Conservation (phyloP, 2,113 vertebrate species). For the Halcyon malimbica region DNA sequence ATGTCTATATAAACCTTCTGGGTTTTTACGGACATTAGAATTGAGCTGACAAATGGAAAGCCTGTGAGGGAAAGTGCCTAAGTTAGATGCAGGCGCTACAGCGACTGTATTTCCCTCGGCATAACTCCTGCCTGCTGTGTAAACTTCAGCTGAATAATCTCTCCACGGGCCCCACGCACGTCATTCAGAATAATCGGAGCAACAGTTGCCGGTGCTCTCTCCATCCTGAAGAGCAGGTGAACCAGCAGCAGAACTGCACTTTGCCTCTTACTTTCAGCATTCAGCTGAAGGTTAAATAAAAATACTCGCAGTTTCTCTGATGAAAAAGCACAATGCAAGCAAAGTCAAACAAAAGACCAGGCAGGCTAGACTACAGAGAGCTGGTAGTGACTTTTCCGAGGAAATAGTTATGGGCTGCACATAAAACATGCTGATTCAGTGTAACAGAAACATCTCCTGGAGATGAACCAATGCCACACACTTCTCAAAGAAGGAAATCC, state of each 20-base stretch:
- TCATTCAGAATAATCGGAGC: not conserved
- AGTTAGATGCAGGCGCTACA: not conserved
- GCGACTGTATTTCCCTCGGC: not conserved
- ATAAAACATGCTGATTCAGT: not conserved
- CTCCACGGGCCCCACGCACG: not conserved
- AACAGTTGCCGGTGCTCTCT: not conserved
- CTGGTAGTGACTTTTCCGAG: not conserved
- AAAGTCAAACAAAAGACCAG: not conserved
- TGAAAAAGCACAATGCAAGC: not conserved
- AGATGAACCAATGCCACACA: not conserved
- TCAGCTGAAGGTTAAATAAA: slow-evolving; percentile 8
- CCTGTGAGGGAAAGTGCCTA: not conserved
- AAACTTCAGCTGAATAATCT: slow-evolving; percentile 45
- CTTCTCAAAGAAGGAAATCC: slow-evolving; percentile 26
- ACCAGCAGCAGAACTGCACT: not conserved
- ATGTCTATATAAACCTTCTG: slow-evolving; percentile 21
- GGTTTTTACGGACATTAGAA: slow-evolving; percentile 48
- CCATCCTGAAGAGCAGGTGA: not conserved
- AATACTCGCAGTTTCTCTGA: not conserved
- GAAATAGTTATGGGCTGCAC: slow-evolving; percentile 6
- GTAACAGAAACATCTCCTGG: slow-evolving; percentile 3
- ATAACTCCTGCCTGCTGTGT: not conserved
- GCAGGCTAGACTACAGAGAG: not conserved
- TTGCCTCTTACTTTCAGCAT: not conserved
- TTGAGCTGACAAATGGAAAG: slow-evolving; percentile 13